These are phyloP conservation scores for Tiliacea citrago DNA, from an alignment of 2,888 invertebrate species.

Conservation along the genomic window DNA sequence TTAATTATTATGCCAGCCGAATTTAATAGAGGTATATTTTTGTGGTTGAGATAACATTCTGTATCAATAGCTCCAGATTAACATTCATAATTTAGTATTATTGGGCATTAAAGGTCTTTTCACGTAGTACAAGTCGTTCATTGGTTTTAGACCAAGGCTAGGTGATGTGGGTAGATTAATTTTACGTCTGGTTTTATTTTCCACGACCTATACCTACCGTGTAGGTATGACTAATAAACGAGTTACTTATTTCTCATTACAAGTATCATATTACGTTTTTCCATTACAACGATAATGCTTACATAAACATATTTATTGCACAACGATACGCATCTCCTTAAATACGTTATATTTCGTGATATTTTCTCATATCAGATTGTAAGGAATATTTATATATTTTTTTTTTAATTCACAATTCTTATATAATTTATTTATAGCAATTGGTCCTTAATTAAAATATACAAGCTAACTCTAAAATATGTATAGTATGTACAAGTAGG, in stretches of 20 bases:
- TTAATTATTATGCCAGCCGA: conserved; percentile 90
- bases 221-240: not conserved
- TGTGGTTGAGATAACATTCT: conserved; percentile 71
- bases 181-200: conserved; percentile 19
- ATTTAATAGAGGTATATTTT: conserved; percentile 83
- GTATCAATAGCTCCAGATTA: conserved; percentile 55
- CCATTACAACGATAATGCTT: too few species aligned
- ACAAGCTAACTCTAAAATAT: too few species aligned
- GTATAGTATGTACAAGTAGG: too few species aligned
- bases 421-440: too few species aligned
- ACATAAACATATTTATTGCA: not conserved
- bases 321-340: not conserved
- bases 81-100: conserved; percentile 62
- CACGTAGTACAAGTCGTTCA: conserved; percentile 33
- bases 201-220: not conserved
- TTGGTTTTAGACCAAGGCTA: conserved; percentile 46
- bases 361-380: not conserved
- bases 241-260: not conserved
- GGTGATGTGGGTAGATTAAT: conserved; percentile 10
- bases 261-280: not conserved
- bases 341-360: not conserved
- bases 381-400: too few species aligned
- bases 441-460: too few species aligned
- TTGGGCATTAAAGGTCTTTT: conserved; percentile 43
- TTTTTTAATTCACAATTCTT: too few species aligned